Base-by-base conservation (phyloP, 2,797 vertebrate genomes). In the Schizothorax lantsangensis region DNA sequence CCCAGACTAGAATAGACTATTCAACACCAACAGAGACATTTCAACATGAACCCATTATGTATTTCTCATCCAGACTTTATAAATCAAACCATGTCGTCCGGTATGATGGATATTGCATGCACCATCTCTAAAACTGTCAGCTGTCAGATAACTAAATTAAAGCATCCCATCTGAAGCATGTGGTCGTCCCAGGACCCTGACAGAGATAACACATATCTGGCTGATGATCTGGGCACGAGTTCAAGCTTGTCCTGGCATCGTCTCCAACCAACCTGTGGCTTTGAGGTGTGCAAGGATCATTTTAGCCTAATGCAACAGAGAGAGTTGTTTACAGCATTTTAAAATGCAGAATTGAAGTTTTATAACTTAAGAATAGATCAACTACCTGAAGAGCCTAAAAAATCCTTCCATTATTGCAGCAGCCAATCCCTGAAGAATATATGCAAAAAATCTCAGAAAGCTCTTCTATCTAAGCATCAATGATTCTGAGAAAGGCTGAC, bases 141-240 rank as follows among this genome's bases (percentile, higher is more conserved):
- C 54, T 43, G 43, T 84, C 74, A 73, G 82, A 78, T 26, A 62
- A 62, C 69, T 23, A 30, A 71, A 40, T 43, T 33, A 30, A 86
- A 86, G 75, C 8, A 72, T 81, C 49, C 17, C 14, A 62, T 59
- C 74, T 33, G 69, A 84, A 84, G 69, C 49, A 80, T 10, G 49
- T 45, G 33, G 68, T 43, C 36, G 5, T 84, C 84, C 75, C 62
- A 86, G 57, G 68, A 45, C 54, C 38, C 74, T 54, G 54, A 86
- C 84, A 79, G 36, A 36, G 69, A 86, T 81, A 78, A 77, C 71
- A 72, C 78, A 30, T 81, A 83, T 77, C 64, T 83, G 80, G 59
- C 80, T 83, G 80, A 75, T 71, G 75, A 82, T 77, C 57, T 15
- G 36, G 59, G 71, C 71, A 43, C 45, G 40, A 43, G 59, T 85